Conservation (phyloP, 2,888 invertebrate genomes). For the Trachelus stipa region DNA sequence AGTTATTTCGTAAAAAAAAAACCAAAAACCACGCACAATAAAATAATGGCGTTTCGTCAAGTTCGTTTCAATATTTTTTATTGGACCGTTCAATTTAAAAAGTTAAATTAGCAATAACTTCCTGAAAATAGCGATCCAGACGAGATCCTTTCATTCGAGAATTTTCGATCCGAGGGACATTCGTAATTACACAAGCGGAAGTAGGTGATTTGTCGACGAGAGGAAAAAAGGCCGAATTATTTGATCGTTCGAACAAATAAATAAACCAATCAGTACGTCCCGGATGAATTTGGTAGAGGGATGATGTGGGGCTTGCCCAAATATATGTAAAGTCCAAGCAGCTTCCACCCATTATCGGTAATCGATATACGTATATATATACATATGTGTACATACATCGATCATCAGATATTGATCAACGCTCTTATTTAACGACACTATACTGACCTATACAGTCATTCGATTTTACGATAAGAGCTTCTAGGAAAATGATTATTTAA, state of each 20-base stretch:
- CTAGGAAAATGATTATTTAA: neutral
- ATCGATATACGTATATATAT: neutral
- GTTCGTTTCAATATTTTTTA: neutral
- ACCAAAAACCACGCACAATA: neutral
- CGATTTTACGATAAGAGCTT: neutral
- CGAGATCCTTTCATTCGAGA: neutral
- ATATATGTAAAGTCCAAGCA: neutral
- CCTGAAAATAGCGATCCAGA: neutral
- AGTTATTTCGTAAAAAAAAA: neutral
- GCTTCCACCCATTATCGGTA: neutral
- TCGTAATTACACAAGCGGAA: neutral
- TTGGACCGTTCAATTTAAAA: neutral
- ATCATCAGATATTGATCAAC: neutral
- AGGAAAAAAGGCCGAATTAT: neutral
- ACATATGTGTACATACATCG: neutral
- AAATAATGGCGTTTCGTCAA: neutral
- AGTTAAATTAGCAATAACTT: neutral
- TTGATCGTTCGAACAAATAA: conserved; percentile 1
- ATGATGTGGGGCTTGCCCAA: neutral
- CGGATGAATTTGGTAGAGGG: neutral
- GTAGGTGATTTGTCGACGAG: neutral
- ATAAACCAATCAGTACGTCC: neutral
- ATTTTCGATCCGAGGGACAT: neutral
- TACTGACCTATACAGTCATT: neutral
- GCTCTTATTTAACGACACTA: neutral